Evolutionary conservation across 2,113 vertebrate genomes (phyloP).

Genomic region (Grus americana): DNA sequence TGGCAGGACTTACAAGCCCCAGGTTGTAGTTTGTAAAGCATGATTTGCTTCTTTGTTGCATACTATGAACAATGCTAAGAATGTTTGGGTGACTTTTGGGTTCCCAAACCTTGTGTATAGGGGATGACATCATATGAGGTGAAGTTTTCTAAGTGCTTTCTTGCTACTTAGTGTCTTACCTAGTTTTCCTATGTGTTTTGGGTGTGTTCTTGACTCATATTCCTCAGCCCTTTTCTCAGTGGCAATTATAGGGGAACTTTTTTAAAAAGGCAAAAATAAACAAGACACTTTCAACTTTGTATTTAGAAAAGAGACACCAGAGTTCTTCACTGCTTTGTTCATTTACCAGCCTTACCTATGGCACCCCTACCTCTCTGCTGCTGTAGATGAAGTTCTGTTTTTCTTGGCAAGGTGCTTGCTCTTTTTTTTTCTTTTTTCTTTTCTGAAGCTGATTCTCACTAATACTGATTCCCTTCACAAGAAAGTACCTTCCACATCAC

Average conservation of each 20-base stretch:
- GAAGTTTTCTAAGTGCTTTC: neutral
- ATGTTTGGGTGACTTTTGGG: neutral
- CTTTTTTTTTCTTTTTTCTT: neutral
- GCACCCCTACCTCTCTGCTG: neutral
- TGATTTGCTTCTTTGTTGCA: neutral
- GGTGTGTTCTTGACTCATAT: neutral
- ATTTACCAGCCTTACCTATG: neutral
- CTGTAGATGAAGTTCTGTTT: neutral
- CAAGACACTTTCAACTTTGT: neutral
- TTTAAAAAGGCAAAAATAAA: neutral
- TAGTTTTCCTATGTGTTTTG: fast-evolving
- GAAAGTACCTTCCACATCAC: neutral
- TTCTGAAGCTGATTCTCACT: neutral
- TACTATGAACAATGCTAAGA: neutral
- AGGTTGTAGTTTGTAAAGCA: neutral
- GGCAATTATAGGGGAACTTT: neutral
- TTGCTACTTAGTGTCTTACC: neutral
- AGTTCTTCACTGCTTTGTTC: neutral
- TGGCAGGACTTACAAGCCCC: neutral
- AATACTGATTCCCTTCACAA: neutral
- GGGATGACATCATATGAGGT: neutral
- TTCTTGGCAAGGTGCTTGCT: neutral
- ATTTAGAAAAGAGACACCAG: neutral
- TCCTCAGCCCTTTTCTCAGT: neutral
- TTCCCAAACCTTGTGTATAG: neutral